A percentile compares a stretch with the other conserved stretches of the same genome.
phyloP scores from a whole-genome alignment of 2,888 invertebrate species.

The Sarcophaga subvicina region DNA sequence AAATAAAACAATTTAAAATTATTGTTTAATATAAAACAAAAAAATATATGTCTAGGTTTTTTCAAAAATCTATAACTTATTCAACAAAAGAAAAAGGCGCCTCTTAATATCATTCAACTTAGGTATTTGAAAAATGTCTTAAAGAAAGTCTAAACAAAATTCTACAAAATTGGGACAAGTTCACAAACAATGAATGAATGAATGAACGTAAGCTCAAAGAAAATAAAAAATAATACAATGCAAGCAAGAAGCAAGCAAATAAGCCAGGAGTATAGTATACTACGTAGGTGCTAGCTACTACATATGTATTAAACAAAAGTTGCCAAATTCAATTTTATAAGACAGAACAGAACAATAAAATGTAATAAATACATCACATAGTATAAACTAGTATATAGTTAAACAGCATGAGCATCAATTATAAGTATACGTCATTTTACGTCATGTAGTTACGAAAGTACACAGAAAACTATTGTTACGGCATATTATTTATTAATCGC shows the following conservation, averaged over 20 bases:
- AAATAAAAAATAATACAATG: slow-evolving; percentile 26
- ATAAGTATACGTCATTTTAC: slow-evolving; percentile 1
- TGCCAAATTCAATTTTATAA: slow-evolving; percentile 35
- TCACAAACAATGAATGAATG: slow-evolving; percentile 60
- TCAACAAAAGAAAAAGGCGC: not conserved
- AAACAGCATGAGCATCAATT: not conserved
- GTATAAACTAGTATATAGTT: not conserved
- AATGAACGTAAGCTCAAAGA: not conserved
- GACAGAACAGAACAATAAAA: slow-evolving; percentile 4
- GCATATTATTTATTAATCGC: too few relatives aligned
- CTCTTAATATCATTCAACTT: slow-evolving; percentile 29
- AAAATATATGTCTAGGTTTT: too few relatives aligned
- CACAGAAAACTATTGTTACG: not conserved
- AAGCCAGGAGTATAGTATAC: slow-evolving; percentile 22
- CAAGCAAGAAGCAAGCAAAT: slow-evolving; percentile 7
- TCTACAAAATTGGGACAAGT: slow-evolving; percentile 45
- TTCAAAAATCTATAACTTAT: too few relatives aligned
- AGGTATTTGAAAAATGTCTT: slow-evolving; percentile 13
- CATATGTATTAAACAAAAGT: slow-evolving; percentile 18
- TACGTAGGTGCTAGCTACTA: slow-evolving; percentile 21
- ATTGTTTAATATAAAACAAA: too few relatives aligned
- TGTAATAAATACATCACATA: not conserved
- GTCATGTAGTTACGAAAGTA: not conserved
- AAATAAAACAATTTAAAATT: too few relatives aligned
- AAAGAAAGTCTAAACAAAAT: slow-evolving; percentile 13